Conservation (phyloP, 2,113 vertebrate species). For the Columba janthina region DNA sequence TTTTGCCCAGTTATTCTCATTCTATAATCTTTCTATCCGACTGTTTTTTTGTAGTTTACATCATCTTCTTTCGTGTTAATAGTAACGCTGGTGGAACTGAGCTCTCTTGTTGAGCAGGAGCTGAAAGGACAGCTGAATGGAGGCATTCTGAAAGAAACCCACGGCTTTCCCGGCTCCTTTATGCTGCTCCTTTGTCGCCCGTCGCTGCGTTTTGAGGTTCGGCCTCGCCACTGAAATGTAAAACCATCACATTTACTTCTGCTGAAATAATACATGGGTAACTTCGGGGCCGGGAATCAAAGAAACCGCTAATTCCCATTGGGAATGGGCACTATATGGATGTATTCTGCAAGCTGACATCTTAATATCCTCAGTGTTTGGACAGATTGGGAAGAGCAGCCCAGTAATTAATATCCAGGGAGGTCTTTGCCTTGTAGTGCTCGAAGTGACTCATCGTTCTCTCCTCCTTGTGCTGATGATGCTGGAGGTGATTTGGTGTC, state of each 20-base stretch:
- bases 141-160: not conserved
- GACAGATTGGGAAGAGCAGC: not conserved
- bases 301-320: not conserved
- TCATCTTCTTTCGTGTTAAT: not conserved
- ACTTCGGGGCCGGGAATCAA: not conserved
- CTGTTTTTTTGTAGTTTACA: not conserved
- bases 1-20: not conserved
- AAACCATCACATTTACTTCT: not conserved
- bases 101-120: not conserved
- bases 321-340: not conserved
- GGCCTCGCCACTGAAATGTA: not conserved
- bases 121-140: not conserved
- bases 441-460: not conserved
- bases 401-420: not conserved
- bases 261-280: not conserved
- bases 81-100: not conserved
- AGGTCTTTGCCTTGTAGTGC: not conserved
- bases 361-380: not conserved
- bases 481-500: not conserved
- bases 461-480: not conserved
- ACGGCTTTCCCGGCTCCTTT: not conserved
- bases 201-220: accelerated
- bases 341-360: not conserved
- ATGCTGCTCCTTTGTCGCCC: not conserved
- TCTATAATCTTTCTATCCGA: accelerated